Evolutionary conservation across 2,888 invertebrate genomes (phyloP).

Genomic region (Isoperla grammatica): DNA sequence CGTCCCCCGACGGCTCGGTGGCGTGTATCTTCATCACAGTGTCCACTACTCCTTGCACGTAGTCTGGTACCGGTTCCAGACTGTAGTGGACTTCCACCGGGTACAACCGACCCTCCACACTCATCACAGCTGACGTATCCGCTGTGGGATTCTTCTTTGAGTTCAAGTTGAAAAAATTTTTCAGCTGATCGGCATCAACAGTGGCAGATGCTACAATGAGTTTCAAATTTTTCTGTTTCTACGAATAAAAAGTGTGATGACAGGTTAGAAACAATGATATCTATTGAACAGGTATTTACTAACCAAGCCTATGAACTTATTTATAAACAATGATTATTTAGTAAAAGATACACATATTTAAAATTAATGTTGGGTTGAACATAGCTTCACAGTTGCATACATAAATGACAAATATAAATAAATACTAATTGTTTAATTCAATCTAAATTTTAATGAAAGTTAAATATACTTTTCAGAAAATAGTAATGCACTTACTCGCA

Average conservation of each 20-base stretch:
- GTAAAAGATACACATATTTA: too few relatives aligned
- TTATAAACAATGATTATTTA: too few relatives aligned
- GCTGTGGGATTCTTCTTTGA: constrained; percentile 44
- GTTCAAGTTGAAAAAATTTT: constrained; percentile 67
- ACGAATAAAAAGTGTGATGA: constrained; percentile 31
- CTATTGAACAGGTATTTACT: too few relatives aligned
- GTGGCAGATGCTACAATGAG: constrained; percentile 93
- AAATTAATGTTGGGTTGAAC: background rate
- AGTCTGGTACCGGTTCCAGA: constrained; percentile 82
- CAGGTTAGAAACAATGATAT: background rate
- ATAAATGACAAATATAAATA: too few relatives aligned
- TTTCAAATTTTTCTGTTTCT: constrained; percentile 75
- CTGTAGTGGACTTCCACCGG: constrained; percentile 82
- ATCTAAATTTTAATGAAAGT: too few relatives aligned
- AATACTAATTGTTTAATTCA: too few relatives aligned
- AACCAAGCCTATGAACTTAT: too few relatives aligned
- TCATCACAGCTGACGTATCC: constrained; percentile 73
- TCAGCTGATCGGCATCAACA: constrained; percentile 82
- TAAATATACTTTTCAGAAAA: too few relatives aligned
- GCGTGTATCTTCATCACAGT: constrained; percentile 85
- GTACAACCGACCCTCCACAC: constrained; percentile 82
- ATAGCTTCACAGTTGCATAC: too few relatives aligned
- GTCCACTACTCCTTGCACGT: constrained; percentile 81
- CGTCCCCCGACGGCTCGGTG: constrained; percentile 74
- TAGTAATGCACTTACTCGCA: constrained; percentile 59